phyloP scores from a whole-genome alignment of 1,140 invertebrate species.

The Acromyrmex echinatior region DNA sequence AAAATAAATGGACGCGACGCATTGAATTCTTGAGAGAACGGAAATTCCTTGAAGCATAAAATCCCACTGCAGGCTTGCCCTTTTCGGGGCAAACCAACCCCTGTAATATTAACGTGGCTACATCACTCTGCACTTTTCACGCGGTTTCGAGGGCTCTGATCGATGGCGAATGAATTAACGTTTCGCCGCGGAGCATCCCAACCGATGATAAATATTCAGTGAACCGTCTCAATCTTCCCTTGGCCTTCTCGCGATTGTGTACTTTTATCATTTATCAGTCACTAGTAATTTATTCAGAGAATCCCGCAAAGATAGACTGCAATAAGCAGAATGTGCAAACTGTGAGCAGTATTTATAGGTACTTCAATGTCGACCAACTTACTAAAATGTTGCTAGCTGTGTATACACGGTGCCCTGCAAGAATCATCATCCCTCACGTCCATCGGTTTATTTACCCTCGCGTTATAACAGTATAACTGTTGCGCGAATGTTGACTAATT shows the following conservation, averaged over 20 bases:
- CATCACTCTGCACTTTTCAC: slow-evolving; percentile 56
- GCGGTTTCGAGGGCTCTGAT: slow-evolving; percentile 40
- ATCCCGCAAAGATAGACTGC: not conserved
- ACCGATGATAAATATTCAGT: slow-evolving; percentile 53
- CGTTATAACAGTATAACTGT: not conserved
- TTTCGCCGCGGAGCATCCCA: slow-evolving; percentile 10
- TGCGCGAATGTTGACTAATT: not conserved
- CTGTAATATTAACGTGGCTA: slow-evolving; percentile 52
- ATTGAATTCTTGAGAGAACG: not conserved
- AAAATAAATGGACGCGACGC: slow-evolving; percentile 15
- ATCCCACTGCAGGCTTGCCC: slow-evolving; percentile 8
- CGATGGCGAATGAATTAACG: slow-evolving; percentile 60
- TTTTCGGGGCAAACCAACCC: slow-evolving; percentile 7
- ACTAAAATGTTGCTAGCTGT: not conserved
- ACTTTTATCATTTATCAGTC: slow-evolving; percentile 39
- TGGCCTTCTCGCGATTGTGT: slow-evolving; percentile 18
- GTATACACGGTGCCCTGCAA: not conserved
- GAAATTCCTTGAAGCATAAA: not conserved
- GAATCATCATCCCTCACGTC: not conserved
- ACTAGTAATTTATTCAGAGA: slow-evolving; percentile 32
- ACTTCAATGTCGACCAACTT: not conserved
- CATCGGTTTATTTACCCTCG: not conserved
- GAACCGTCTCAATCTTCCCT: slow-evolving; percentile 20
- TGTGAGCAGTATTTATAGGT: not conserved
- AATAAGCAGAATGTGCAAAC: slow-evolving; percentile 17